Percentiles rank a stretch among this genome's conserved stretches.
Conservation (phyloP, 2,797 vertebrate genomes). For the Premnoplex brunnescens region DNA sequence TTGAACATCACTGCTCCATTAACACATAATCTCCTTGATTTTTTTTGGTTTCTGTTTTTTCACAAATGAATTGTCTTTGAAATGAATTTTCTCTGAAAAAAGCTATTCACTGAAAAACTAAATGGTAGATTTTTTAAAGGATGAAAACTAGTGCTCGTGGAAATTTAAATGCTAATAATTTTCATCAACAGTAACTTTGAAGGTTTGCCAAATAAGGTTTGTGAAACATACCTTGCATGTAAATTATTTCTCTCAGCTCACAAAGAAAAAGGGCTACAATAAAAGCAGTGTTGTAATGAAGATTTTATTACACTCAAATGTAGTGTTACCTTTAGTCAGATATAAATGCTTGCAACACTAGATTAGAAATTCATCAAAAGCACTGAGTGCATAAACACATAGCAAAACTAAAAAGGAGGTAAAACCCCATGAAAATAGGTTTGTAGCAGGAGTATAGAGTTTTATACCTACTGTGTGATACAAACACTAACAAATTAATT, state of each 20-base stretch:
- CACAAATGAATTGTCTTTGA: not conserved
- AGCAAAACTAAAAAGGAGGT: not conserved
- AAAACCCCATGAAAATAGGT: not conserved
- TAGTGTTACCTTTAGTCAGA: not conserved
- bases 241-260: not conserved
- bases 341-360: not conserved
- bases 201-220: constrained; percentile 27
- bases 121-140: not conserved
- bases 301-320: not conserved
- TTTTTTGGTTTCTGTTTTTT: not conserved
- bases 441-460: not conserved
- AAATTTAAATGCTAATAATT: constrained; percentile 32
- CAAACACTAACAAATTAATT: not conserved
- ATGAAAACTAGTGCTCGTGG: not conserved
- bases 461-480: not conserved
- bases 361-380: constrained; percentile 15
- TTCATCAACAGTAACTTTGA: constrained; percentile 31
- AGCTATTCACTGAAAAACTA: not conserved
- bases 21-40: not conserved
- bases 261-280: not conserved
- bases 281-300: not conserved
- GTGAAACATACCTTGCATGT: not conserved
- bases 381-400: not conserved
- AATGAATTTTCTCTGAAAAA: not conserved
- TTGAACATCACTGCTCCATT: not conserved